These are phyloP conservation scores for Clepsis dumicolana DNA, from an alignment of 2,888 invertebrate genomes.

Conservation along the genomic window DNA sequence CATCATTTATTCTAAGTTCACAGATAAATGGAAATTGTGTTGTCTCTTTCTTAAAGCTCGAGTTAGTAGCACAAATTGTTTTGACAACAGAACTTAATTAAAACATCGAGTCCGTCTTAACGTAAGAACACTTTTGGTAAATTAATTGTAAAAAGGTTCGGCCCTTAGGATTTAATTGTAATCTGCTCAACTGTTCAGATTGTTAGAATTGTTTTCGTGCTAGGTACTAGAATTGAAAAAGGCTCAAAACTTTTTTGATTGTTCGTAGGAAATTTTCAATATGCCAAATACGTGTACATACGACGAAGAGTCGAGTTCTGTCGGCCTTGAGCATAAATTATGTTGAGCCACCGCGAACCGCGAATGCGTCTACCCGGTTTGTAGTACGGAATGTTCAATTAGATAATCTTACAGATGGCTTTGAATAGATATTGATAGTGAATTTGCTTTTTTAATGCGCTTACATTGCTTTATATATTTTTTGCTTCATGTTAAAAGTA, in stretches of 20 bases:
- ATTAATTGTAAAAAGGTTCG: slow-evolving; percentile 29
- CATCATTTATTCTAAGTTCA: slow-evolving; percentile 33
- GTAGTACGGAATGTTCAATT: not conserved
- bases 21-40: slow-evolving; percentile 28
- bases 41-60: slow-evolving; percentile 15
- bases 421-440: not conserved
- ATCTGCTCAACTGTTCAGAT: slow-evolving; percentile 5
- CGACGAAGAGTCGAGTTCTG: slow-evolving; percentile 28
- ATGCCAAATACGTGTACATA: slow-evolving; percentile 5
- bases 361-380: not conserved
- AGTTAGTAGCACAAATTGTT: slow-evolving; percentile 38
- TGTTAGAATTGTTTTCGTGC: slow-evolving; percentile 36
- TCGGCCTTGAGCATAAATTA: not conserved
- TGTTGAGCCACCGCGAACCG: not conserved
- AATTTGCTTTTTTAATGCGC: not conserved
- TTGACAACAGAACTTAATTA: slow-evolving; percentile 40
- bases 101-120: slow-evolving; percentile 15
- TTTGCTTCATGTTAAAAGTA: no score
- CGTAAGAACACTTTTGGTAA: slow-evolving; percentile 7
- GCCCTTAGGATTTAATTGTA: slow-evolving; percentile 16
- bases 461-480: no score
- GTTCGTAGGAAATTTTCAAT: slow-evolving; percentile 38
- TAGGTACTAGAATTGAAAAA: slow-evolving; percentile 34
- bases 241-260: slow-evolving; percentile 37
- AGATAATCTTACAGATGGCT: not conserved